These are phyloP conservation scores for Turritopsis dohrnii DNA, from an alignment of 30 jellyfish, hydroid and myxozoan genomes.

Conservation along the genomic window DNA sequence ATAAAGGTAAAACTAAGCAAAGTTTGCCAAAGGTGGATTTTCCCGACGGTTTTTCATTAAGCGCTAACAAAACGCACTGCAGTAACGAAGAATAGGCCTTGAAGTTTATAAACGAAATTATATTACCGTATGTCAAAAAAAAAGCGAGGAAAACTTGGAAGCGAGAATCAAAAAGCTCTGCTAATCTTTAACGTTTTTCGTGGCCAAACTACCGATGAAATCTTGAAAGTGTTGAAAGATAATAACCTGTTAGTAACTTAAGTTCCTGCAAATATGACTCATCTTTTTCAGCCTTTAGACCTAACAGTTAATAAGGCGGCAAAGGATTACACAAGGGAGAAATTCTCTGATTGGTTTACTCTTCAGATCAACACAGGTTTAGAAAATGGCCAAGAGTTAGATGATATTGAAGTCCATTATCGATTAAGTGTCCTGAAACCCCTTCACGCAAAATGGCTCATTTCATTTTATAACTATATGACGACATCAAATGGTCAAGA, in stretches of 20 bases:
- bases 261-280: slow-evolving; percentile 18
- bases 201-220: slow-evolving; percentile 1
- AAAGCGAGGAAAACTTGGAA: background rate
- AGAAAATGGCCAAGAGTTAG: slow-evolving; percentile 26
- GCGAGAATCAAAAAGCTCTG: slow-evolving; percentile 11
- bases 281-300: slow-evolving; percentile 19
- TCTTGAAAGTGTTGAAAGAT: slow-evolving; percentile 1
- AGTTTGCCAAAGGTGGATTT: background rate
- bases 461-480: background rate
- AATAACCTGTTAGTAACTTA: background rate
- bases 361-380: slow-evolving; percentile 5
- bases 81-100: slow-evolving; percentile 13
- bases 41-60: background rate
- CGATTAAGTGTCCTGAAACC: slow-evolving; percentile 24
- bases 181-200: slow-evolving; percentile 6
- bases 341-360: slow-evolving; percentile 18
- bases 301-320: slow-evolving; percentile 14
- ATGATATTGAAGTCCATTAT: slow-evolving; percentile 12
- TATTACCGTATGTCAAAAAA: slow-evolving; percentile 8
- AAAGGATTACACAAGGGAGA: slow-evolving; percentile 3
- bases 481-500: background rate
- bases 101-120: slow-evolving; percentile 15
- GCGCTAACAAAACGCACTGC: background rate
- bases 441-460: slow-evolving; percentile 17
- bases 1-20: slow-evolving; percentile 19